phyloP scores from a whole-genome alignment of 2,888 invertebrate species.

The Halocaridina rubra region DNA sequence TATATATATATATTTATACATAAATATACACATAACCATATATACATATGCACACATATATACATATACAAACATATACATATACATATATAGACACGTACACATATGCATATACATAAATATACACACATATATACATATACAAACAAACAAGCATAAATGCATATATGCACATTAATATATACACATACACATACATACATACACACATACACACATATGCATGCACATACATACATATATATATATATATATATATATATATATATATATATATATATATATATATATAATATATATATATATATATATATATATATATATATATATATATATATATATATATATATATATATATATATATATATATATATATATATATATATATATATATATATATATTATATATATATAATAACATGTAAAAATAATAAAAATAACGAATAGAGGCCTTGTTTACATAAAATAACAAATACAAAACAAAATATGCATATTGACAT shows the following conservation, averaged over 20 bases:
- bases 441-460: too few relatives aligned
- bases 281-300: constrained; percentile 40
- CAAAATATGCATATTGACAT: too few relatives aligned
- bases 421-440: too few relatives aligned
- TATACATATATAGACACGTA: constrained; percentile 26
- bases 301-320: constrained; percentile 33
- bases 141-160: neutral
- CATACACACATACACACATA: neutral
- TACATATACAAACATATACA: constrained; percentile 36
- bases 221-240: neutral
- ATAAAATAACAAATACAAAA: too few relatives aligned
- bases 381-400: too few relatives aligned
- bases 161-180: constrained; percentile 7
- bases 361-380: constrained; percentile 16
- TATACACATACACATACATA: constrained; percentile 10
- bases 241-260: constrained; percentile 31
- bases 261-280: constrained; percentile 35
- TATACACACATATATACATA: constrained; percentile 18
- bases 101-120: constrained; percentile 14
- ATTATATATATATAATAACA: too few relatives aligned
- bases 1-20: neutral
- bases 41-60: constrained; percentile 28
- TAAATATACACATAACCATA: constrained; percentile 20
- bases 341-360: constrained; percentile 25
- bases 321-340: constrained; percentile 25